Percentiles rank a stretch among this genome's conserved stretches.
Conservation (phyloP, 2,888 invertebrate genomes). For the Carpatolechia fugitivella region DNA sequence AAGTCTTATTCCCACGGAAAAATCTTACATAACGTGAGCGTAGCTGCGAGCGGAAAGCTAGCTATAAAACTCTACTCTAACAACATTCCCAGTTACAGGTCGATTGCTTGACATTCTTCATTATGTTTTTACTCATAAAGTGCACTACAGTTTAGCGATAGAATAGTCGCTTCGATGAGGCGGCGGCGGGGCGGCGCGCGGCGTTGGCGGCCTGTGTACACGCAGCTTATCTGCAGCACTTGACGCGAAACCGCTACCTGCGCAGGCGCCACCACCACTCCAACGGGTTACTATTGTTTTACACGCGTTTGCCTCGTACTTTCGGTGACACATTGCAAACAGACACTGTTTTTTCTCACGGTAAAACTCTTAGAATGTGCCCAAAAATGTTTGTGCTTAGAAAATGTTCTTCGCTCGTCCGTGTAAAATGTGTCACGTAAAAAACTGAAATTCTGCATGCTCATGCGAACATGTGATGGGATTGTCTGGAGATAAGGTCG, state of each 20-base stretch:
- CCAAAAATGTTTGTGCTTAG: background rate
- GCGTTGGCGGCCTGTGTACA: slow-evolving; percentile 29
- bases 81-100: no score
- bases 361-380: background rate
- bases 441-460: slow-evolving; percentile 13
- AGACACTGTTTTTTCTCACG: background rate
- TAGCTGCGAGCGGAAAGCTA: no score
- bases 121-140: slow-evolving; percentile 7
- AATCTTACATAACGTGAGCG: no score
- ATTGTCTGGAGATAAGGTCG: slow-evolving; percentile 38
- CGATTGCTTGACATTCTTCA: no score
- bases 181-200: slow-evolving; percentile 31
- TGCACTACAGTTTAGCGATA: slow-evolving; percentile 34
- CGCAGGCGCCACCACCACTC: slow-evolving; percentile 49
- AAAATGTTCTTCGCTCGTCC: background rate
- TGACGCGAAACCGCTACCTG: slow-evolving; percentile 49
- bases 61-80: no score
- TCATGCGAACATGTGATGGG: slow-evolving; percentile 32
- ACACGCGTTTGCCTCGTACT: slow-evolving; percentile 29
- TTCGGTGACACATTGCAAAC: slow-evolving; percentile 18
- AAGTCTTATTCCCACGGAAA: no score
- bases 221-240: slow-evolving; percentile 48
- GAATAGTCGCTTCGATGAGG: slow-evolving; percentile 31
- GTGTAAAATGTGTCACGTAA: slow-evolving; percentile 11
- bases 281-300: slow-evolving; percentile 55